A percentile compares a stretch with the other conserved stretches of the same genome.
phyloP scores from a whole-genome alignment of 1,140 invertebrate genomes.

The Pararge aegeria region DNA sequence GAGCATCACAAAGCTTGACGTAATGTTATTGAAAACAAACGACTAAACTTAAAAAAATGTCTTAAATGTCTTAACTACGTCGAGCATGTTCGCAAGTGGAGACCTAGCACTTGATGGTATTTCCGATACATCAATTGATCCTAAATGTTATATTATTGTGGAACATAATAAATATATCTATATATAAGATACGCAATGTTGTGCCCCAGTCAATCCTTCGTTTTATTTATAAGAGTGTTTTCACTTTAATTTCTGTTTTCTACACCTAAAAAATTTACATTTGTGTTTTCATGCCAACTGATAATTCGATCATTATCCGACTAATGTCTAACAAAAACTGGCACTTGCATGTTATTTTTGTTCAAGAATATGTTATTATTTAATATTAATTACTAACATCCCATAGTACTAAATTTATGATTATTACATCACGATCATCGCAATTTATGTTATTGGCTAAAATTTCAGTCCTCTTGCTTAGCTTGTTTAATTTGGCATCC shows the following conservation, averaged over 20 bases:
- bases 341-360: slow-evolving; percentile 62
- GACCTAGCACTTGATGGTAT: slow-evolving; percentile 16
- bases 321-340: slow-evolving; percentile 31
- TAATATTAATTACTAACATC: slow-evolving; percentile 18
- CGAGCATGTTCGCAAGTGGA: no score
- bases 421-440: not conserved
- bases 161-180: slow-evolving; percentile 51
- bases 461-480: no score
- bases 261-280: slow-evolving; percentile 34
- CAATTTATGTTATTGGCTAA: no score
- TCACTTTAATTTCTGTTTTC: slow-evolving; percentile 59
- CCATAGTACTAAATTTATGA: not conserved
- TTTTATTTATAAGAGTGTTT: slow-evolving; percentile 73
- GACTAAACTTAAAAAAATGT: no score
- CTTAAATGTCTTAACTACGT: no score
- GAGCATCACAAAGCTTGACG: not conserved
- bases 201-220: slow-evolving; percentile 85
- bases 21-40: no score
- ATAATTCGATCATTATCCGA: slow-evolving; percentile 17
- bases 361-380: slow-evolving; percentile 36
- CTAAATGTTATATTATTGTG: slow-evolving; percentile 21
- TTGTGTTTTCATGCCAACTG: slow-evolving; percentile 19
- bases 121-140: slow-evolving; percentile 26
- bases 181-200: slow-evolving; percentile 85
- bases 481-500: no score